Conservation (phyloP, 2,797 vertebrate genomes). For the Neosalanx taihuensis region DNA sequence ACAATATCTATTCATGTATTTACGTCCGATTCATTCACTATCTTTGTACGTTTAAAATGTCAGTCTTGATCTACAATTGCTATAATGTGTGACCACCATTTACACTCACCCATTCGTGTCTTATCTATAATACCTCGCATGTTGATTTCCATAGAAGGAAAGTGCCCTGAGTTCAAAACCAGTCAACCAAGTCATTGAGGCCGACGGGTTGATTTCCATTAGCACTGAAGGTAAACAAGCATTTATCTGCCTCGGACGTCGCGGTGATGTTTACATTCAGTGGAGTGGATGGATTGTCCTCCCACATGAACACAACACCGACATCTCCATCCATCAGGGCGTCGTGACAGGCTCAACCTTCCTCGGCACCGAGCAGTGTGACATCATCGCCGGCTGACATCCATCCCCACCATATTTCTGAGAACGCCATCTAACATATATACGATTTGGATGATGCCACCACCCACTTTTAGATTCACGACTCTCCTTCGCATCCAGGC, state of each 20-base stretch:
- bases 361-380: background rate
- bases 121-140: too few relatives aligned
- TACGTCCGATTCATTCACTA: too few relatives aligned
- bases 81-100: background rate
- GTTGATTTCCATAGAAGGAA: too few relatives aligned
- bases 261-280: background rate
- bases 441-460: slow-evolving; percentile 48
- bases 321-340: background rate
- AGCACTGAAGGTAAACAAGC: too few relatives aligned
- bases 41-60: too few relatives aligned
- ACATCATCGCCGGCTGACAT: slow-evolving; percentile 24
- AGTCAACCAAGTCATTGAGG: too few relatives aligned
- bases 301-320: background rate
- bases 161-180: too few relatives aligned
- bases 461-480: slow-evolving; percentile 52
- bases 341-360: background rate
- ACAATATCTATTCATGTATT: too few relatives aligned
- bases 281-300: background rate
- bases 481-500: slow-evolving; percentile 36
- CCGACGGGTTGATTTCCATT: too few relatives aligned
- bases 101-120: too few relatives aligned
- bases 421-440: slow-evolving; percentile 50
- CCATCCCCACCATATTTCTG: slow-evolving; percentile 29
- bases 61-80: too few relatives aligned
- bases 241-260: too few relatives aligned